These are phyloP conservation scores for Poliocrania exsul DNA, from an alignment of 2,797 vertebrate genomes.

Conservation along the genomic window DNA sequence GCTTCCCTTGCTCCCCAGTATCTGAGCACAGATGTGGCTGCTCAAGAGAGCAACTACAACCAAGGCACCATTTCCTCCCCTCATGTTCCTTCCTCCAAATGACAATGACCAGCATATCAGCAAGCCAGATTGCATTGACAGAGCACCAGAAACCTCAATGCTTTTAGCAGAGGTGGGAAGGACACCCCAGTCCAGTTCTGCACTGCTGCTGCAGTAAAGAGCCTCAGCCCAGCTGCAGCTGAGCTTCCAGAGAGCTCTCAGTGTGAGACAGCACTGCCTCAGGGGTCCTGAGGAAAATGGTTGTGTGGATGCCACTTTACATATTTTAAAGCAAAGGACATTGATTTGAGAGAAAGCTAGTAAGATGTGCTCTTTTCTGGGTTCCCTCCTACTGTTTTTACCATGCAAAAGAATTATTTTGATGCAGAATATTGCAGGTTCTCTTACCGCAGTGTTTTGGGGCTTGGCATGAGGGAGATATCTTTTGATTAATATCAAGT, in stretches of 20 bases:
- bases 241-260: background rate
- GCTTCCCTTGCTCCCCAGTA: conserved; percentile 1
- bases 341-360: background rate
- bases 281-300: rapidly evolving
- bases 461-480: rapidly evolving
- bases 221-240: background rate
- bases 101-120: background rate
- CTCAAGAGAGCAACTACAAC: background rate
- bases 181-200: background rate
- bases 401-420: background rate
- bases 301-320: background rate
- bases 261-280: background rate
- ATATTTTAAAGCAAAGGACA: background rate
- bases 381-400: background rate
- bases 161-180: background rate
- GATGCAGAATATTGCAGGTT: background rate
- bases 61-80: background rate
- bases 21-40: background rate
- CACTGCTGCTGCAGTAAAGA: background rate
- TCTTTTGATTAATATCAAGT: background rate
- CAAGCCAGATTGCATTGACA: background rate
- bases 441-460: background rate
- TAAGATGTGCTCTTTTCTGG: background rate
- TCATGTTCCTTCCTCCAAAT: conserved; percentile 10
- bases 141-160: background rate